A percentile compares a stretch with the other conserved stretches of the same genome.
Evolutionary conservation across 2,888 invertebrate genomes (phyloP).

Genomic region (Drosophila lacicola): DNA sequence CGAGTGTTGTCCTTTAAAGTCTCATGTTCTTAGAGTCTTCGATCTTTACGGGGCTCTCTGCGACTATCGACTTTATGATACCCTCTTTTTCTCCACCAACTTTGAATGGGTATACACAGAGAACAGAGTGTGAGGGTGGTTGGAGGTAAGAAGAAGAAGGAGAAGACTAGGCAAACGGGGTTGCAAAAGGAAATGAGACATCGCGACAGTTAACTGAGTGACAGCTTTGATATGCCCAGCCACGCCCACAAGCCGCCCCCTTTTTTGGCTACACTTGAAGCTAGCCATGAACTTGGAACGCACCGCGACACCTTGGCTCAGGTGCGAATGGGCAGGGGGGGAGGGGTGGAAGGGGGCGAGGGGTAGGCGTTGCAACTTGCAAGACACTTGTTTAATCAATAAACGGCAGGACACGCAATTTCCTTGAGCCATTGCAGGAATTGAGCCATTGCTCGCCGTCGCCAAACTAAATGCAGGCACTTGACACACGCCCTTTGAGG

Average conservation of each 20-base stretch:
- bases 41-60: too few species aligned
- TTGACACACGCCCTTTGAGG: conserved; percentile 40
- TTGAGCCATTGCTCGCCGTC: conserved; percentile 38
- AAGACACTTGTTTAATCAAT: conserved; percentile 75
- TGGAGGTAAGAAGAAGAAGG: neutral
- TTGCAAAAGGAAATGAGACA: conserved; percentile 30
- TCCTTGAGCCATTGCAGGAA: conserved; percentile 46
- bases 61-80: too few species aligned
- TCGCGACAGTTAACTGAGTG: conserved; percentile 35
- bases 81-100: neutral
- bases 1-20: too few species aligned
- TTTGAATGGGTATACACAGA: neutral
- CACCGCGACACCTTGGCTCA: conserved; percentile 19
- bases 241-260: conserved; percentile 3
- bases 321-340: neutral
- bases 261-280: conserved; percentile 19
- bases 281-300: conserved; percentile 31
- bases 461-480: conserved; percentile 38
- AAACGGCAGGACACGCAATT: conserved; percentile 54
- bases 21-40: too few species aligned
- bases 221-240: conserved; percentile 45
- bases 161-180: conserved; percentile 5
- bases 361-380: conserved; percentile 5
- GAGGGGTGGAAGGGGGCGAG: too few species aligned
- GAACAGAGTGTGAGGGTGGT: neutral